Percentiles rank a stretch among this genome's conserved stretches.
Conservation (phyloP, 1,140 invertebrate genomes). For the Coptotermes formosanus region DNA sequence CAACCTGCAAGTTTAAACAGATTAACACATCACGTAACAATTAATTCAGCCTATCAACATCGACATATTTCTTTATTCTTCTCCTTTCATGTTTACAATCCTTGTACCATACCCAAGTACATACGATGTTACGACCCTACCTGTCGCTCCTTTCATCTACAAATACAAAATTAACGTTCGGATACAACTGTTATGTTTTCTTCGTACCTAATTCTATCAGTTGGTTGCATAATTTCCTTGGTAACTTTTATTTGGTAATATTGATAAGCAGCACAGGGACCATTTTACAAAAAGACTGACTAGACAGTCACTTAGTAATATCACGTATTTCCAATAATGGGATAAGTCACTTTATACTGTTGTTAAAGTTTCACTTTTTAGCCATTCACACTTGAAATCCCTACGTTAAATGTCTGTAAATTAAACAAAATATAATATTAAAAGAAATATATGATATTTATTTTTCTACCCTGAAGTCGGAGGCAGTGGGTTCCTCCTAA, state of each 20-base stretch:
- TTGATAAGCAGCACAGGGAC: neutral
- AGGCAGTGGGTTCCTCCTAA: too few relatives aligned
- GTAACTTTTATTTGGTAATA: neutral
- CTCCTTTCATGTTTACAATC: neutral
- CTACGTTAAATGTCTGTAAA: too few relatives aligned
- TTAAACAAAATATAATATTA: too few relatives aligned
- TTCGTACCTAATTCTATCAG: neutral
- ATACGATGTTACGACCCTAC: neutral
- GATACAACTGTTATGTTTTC: neutral
- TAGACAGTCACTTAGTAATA: neutral
- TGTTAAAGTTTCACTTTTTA: neutral
- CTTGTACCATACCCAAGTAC: neutral
- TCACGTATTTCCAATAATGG: neutral
- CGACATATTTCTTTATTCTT: neutral
- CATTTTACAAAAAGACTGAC: neutral
- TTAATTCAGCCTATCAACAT: neutral
- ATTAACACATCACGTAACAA: too few relatives aligned
- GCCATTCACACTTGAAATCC: too few relatives aligned
- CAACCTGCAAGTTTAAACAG: too few relatives aligned
- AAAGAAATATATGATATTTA: too few relatives aligned
- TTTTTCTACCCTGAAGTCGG: too few relatives aligned
- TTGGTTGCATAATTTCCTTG: neutral
- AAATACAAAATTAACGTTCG: neutral
- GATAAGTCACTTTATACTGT: neutral
- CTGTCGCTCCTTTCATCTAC: neutral